A percentile compares a stretch with the other conserved stretches of the same genome.
phyloP scores from a whole-genome alignment of 2,113 vertebrate species.

The Saccopteryx bilineata region DNA sequence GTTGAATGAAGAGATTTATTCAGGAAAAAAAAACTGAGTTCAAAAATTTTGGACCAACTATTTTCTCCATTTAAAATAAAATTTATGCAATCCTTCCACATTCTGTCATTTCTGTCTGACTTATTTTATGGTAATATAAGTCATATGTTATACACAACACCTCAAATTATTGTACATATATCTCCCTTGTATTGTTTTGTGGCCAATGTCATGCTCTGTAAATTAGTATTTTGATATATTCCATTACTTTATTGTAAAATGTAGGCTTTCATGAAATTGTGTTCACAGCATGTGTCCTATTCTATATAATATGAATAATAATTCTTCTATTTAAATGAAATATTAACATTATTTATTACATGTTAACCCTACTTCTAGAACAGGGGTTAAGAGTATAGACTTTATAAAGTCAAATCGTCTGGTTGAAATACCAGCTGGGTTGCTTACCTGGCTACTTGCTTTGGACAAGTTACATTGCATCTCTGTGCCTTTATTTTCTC shows the following conservation, averaged over 20 bases:
- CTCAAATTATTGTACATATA: background rate
- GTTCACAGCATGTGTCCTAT: background rate
- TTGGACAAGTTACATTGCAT: background rate
- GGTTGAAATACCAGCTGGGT: background rate
- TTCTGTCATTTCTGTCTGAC: too few species aligned
- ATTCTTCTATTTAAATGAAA: background rate
- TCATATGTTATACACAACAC: background rate
- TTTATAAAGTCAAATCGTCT: background rate
- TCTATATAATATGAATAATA: fast-evolving
- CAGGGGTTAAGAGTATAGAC: background rate
- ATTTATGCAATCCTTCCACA: too few species aligned
- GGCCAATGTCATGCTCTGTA: background rate
- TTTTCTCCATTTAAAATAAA: too few species aligned
- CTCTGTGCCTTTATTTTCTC: background rate
- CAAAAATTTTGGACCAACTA: too few species aligned
- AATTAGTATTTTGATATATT: background rate
- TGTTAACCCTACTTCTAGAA: background rate
- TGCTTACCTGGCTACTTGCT: background rate
- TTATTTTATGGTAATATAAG: background rate
- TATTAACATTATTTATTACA: background rate
- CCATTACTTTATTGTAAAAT: background rate
- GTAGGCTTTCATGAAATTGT: background rate
- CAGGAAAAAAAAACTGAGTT: background rate
- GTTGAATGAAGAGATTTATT: background rate
- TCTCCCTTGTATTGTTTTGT: background rate